Base-by-base conservation (phyloP, 1,140 invertebrate genomes). In the Procambarus virginalis region DNA sequence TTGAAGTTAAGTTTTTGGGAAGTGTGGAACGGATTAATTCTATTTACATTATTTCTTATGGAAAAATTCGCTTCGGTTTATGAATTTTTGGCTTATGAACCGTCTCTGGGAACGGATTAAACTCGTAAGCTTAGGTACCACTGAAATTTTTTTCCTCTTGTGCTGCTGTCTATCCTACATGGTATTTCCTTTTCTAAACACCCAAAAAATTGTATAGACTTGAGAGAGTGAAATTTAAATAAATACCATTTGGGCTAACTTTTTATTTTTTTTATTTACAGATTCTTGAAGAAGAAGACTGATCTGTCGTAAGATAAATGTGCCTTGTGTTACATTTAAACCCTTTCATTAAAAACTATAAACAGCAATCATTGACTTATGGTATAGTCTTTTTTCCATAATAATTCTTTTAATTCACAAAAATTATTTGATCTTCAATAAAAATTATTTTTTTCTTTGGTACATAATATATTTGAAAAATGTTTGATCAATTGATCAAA, bases 261-360 rank as follows among this genome's bases (percentile, higher is more conserved):
- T 14, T 75, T 64, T n/a, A 46, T n/a, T 83, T 84, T 83, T n/a
- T 89, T 73, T 34, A 34, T 89, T 89, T 89, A 84, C 87, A 89
- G 87, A 89, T 89, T 49, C 87, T 89, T 82, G 87, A 89, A 73
- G 87, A 89, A 78, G 87, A 89, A 76, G 87, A 89, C 68, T 89
- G 78, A 76, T 58, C 83, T 83, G 49, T 83, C 64, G 76, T 64
- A 64, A 64, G 60, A 64, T 64, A 14, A 4, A 17, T 17, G 60
- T 64, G 60, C 60, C 60, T 64, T 64, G 60, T 64, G 12, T 64
- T 64, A 17, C 14, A 20, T 64, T 64, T 64, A 64, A 17, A 64
- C 17, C 14, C 20, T 17, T 17, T 17, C 12, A 64, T 17, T 20
- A 14, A 78, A 64, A 64, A 64, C 17, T 64, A 17, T 64, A 17